Base-by-base conservation (phyloP, 2,797 vertebrate species). In the Anguilla anguilla region DNA sequence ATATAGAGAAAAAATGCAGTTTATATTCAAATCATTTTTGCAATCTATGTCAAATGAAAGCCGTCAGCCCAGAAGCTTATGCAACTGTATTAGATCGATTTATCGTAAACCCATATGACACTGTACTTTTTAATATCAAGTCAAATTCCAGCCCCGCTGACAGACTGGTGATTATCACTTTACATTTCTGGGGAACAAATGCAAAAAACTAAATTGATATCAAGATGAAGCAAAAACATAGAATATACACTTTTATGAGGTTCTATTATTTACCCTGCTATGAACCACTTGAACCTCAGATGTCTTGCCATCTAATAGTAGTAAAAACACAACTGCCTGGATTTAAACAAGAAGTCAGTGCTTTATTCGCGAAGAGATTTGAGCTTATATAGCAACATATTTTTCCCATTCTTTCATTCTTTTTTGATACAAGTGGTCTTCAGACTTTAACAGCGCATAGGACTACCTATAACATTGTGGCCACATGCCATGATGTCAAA, bases 1-100 rank as follows among this genome's bases (percentile, higher is more conserved):
- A 91, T 86, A 85, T 28, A 17, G 88, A 64, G 74, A 88, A 4
- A 19, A 79, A 43, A 46, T 2, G 61, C 46, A 87, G 11, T 53
- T 64, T 51, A 69, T 31, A 0, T 51, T 39, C 82, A 72, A 35
- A 31, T 46, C 13, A 83, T 46, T 19, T 25, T 0, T 74, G n/a
- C 6, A 83, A 51, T 28, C n/a, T n/a, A n/a, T 61, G 15, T 28
- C 39, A 43, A 79, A 39, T 79, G 22, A 79, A 79, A 85, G 25
- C 64, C 43, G 46, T 64, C 46, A 85, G 46, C 7, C 6, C 81
- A 53, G 28, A 59, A 35, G 53, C 9, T 28, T 28, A 10, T 83
- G 28, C 51, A 84, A 57, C n/a, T n/a, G 43, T 13, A 10, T 35
- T 57, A 57, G n/a, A 83, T 9, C 2, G 19, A 6, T 85, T 64